phyloP scores from a whole-genome alignment of 2,888 invertebrate species.

The Scrobipalpa atriplicella region DNA sequence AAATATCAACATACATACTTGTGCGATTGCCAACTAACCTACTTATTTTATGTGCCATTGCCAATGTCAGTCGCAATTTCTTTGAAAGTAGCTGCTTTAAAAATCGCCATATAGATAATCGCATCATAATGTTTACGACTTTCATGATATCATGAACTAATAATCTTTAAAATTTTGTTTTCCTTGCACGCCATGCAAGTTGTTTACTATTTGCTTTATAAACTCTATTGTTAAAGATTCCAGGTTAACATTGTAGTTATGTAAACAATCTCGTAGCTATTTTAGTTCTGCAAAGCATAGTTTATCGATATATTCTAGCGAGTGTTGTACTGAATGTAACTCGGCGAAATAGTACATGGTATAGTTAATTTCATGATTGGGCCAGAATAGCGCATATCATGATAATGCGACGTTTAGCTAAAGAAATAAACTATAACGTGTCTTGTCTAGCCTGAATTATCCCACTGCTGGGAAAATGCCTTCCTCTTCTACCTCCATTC shows the following conservation, averaged over 20 bases:
- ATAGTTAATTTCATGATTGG: too few species aligned
- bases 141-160: background rate
- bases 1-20: background rate
- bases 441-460: too few species aligned
- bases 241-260: background rate
- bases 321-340: background rate
- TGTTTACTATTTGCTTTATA: background rate
- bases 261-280: background rate
- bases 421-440: too few species aligned
- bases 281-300: background rate
- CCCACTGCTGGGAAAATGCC: too few species aligned
- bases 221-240: background rate
- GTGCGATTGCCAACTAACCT: background rate
- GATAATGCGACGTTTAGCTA: too few species aligned
- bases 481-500: too few species aligned
- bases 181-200: background rate
- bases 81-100: constrained; percentile 1
- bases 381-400: too few species aligned
- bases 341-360: too few species aligned
- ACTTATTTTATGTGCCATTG: background rate
- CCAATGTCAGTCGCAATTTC: constrained; percentile 3
- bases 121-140: background rate
- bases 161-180: background rate
- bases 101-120: background rate
- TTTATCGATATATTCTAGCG: background rate